Evolutionary conservation across 1,140 invertebrate species (phyloP), one percentile per base, ranked within the genome.

Genomic region (Pomacea maculata): DNA sequence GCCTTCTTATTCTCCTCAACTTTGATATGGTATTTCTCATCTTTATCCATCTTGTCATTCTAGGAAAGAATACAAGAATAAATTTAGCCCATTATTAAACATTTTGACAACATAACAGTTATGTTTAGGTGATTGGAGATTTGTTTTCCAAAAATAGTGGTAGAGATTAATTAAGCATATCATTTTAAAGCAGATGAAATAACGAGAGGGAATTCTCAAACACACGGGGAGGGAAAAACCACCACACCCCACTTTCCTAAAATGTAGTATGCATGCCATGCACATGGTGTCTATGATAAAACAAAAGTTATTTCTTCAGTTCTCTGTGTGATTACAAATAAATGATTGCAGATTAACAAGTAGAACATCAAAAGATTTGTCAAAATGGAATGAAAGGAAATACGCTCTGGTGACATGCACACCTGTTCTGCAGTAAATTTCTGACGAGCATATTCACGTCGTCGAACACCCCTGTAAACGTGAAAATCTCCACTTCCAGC

Each of bases 401-500:
- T 61, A 93, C 96, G 96, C 92, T 95, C 95, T 92, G 95, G 94
- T 85, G 95, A 95, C 91, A 96, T 96, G 15, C 57, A 11, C 57
- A 61, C 57, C 57, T 61, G 57, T 89, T 97, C 95, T 89, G 96
- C 95, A 88, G 98, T 97, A 82, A 94, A 95, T 90, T 98, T 98
- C 90, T 98, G 97, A 81, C 98, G 92, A 2, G 97, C 95, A 92
- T 98, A 98, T 92, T 99, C 97, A 92, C 98, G 97, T 76, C 97
- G 92, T 65, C 97, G 92, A 29, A 99, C 93, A 93, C 99, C 97
- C 83, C 98, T 93, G 86, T 99, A 99, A 1, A 99, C 97, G 93
- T 99, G 98, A 92, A 99, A 99, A 90, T 99, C 98, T 74, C 98
- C 98, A 88, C 97, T 98, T 29, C 98, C 98, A 77, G 98, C 98